phyloP scores from a whole-genome alignment of 2,797 vertebrate genomes.

The Macropodus opercularis region DNA sequence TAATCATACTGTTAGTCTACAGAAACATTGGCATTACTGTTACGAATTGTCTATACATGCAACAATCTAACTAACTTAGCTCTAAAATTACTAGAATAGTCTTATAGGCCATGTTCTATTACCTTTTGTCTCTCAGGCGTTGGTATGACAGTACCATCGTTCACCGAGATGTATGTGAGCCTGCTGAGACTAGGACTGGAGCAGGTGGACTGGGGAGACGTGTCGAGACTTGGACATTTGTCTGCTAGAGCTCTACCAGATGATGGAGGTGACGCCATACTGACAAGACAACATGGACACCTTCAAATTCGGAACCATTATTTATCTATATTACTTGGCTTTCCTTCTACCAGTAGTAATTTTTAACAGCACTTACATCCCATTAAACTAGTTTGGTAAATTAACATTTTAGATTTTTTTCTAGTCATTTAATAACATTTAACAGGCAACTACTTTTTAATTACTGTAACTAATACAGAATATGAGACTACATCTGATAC shows the following conservation, averaged over 20 bases:
- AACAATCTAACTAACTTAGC: too few species aligned
- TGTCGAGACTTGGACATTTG: slow-evolving; percentile 58
- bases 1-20: too few species aligned
- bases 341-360: not conserved
- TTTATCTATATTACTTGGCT: too few species aligned
- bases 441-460: not conserved
- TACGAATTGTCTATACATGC: too few species aligned
- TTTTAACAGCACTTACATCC: not conserved
- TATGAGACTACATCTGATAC: not conserved
- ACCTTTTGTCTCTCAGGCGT: slow-evolving; percentile 81
- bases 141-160: slow-evolving; percentile 75
- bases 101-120: slow-evolving; percentile 4
- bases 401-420: too few species aligned
- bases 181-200: slow-evolving; percentile 86
- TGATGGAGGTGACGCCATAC: slow-evolving; percentile 68
- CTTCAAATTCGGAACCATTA: too few species aligned
- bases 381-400: too few species aligned
- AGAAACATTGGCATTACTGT: too few species aligned
- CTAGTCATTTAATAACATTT: too few species aligned
- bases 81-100: too few species aligned
- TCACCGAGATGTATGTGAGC: slow-evolving; percentile 90
- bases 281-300: slow-evolving; percentile 33
- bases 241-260: slow-evolving; percentile 44
- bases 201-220: slow-evolving; percentile 77
- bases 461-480: not conserved